Percentiles rank a stretch among this genome's conserved stretches.
These are phyloP conservation scores for Echeneis naucrates DNA, from an alignment of 2,797 vertebrate species.

Conservation along the genomic window DNA sequence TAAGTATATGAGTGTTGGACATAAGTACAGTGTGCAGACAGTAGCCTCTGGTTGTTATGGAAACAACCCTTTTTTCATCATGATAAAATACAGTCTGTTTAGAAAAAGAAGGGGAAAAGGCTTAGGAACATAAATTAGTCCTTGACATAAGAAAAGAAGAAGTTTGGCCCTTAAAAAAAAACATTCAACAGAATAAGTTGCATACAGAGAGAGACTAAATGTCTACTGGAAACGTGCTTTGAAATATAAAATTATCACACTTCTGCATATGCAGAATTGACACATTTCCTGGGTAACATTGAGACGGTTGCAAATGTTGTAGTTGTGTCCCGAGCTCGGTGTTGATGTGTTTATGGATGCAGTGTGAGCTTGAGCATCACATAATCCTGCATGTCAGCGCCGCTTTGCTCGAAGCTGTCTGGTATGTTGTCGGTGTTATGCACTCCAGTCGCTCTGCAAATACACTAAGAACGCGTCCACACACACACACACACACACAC, in stretches of 20 bases:
- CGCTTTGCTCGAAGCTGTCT: conserved; percentile 59
- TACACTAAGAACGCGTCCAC: conserved; percentile 31
- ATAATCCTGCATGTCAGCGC: conserved; percentile 62
- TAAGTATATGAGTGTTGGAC: conserved; percentile 31
- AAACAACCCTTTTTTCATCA: conserved; percentile 44
- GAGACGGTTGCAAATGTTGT: conserved; percentile 16
- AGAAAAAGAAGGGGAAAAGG: neutral
- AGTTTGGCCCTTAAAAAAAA: no score
- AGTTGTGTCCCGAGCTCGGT: neutral
- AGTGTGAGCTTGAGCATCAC: conserved; percentile 41
- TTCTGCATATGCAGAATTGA: neutral
- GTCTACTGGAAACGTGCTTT: neutral
- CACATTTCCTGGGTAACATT: neutral
- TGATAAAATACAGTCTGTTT: conserved; percentile 14
- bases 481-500: conserved; percentile 22
- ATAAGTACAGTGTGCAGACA: conserved; percentile 27
- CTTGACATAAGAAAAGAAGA: conserved; percentile 24
- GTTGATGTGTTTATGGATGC: conserved; percentile 46
- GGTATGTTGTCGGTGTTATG: conserved; percentile 29
- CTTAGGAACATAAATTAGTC: conserved; percentile 16
- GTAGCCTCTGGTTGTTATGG: conserved; percentile 56
- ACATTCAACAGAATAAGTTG: neutral
- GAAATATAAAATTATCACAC: neutral
- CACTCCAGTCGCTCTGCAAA: conserved; percentile 64
- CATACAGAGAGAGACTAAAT: neutral